Base-by-base conservation (phyloP, 2,113 vertebrate genomes). In the Okapia johnstoni region DNA sequence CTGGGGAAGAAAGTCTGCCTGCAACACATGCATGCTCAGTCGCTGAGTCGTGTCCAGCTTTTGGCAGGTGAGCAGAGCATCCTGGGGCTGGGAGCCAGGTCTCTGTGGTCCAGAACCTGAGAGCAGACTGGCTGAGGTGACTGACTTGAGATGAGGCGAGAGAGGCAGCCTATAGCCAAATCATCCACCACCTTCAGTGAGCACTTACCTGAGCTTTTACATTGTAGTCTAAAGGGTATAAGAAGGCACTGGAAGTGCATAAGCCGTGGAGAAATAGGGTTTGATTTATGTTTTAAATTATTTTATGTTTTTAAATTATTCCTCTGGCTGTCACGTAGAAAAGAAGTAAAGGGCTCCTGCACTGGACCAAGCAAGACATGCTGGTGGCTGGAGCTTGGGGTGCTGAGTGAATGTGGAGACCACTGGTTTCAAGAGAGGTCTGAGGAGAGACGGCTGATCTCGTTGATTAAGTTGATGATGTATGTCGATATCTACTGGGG, bases 1-100 rank as follows among this genome's bases (percentile, higher is more conserved):
- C 66, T 77, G 19, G 33, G 43, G 43, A 76, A 85, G 30, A 60
- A 33, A 7, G 5, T 30, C 52, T 21, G 43, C 33, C 48, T 63
- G 25, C 58, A 33, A 17, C 2, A n/a, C 10, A 1, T 2, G n/a
- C 36, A 25, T 6, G 21, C 21, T 19, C n/a, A 13, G 19, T 13
- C 10, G 1, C 66, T 40, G n/a, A 73, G 66, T 23, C 10, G 10
- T 73, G 66, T 3, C 66, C 36, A 73, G 66, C 10, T 23, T 19
- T 73, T 70, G 23, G 66, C 2, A 30, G 19, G 46, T 2, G 11
- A 2, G 1, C 2, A 36, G 5, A 83, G 66, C 6, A 76, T 6
- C 61, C 28, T 14, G 6, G 26, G 40, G 79, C 33, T 8, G 9
- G 54, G 25, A 76, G 30, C 61, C 6, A 48, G 25, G 4, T 19